A percentile compares a stretch with the other conserved stretches of the same genome.
phyloP scores from a whole-genome alignment of 2,797 vertebrate genomes.

The Acanthopagrus latus region DNA sequence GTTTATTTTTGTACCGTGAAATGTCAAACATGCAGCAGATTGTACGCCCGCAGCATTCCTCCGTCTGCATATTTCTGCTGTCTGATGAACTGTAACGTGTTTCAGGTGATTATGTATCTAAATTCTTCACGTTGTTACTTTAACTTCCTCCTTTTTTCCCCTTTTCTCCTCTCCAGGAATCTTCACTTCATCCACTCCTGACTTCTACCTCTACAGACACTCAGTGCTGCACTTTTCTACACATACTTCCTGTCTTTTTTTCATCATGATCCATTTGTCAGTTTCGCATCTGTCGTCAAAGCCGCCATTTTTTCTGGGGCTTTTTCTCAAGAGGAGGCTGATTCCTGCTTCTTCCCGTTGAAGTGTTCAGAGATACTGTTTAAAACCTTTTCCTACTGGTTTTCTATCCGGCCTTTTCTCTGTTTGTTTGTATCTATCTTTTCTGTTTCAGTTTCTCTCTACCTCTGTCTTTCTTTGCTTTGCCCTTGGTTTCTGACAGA shows the following conservation, averaged over 20 bases:
- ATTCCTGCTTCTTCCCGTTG: constrained; percentile 7
- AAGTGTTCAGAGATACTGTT: not conserved
- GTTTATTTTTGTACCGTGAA: constrained; percentile 11
- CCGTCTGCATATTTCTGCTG: not conserved
- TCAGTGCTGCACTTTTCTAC: not conserved
- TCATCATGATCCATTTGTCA: constrained; percentile 36
- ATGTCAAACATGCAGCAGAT: not conserved
- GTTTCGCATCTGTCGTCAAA: constrained; percentile 25
- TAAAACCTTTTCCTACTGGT: not conserved
- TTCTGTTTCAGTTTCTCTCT: not conserved
- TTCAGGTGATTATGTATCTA: not conserved
- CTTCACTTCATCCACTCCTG: constrained; percentile 15
- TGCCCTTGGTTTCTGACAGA: not conserved
- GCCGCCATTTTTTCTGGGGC: constrained; percentile 24
- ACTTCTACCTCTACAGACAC: constrained; percentile 44
- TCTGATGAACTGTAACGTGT: no score
- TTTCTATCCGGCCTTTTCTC: not conserved
- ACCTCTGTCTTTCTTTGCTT: constrained; percentile 6
- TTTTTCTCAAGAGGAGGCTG: constrained; percentile 25
- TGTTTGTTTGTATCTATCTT: not conserved
- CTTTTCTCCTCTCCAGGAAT: constrained; percentile 32
- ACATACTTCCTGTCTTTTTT: not conserved
- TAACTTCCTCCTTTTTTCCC: not conserved
- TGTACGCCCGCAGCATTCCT: not conserved
- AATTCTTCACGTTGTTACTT: not conserved